Percentiles rank a stretch among this genome's conserved stretches.
phyloP scores from a whole-genome alignment of 2,113 vertebrate genomes.

The Lycaon pictus region DNA sequence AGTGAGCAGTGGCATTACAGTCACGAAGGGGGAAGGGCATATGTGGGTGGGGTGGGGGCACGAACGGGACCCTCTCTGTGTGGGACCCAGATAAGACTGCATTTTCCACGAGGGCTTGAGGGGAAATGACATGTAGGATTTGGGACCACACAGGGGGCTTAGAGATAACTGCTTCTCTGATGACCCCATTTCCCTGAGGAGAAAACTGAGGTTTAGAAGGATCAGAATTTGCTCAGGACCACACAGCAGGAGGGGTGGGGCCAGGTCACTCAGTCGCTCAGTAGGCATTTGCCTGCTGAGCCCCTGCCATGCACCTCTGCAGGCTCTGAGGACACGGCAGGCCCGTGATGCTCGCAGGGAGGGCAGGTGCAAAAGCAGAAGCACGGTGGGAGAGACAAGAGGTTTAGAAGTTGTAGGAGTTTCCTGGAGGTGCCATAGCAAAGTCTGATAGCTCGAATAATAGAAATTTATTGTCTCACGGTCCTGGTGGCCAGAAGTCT shows the following conservation, averaged over 20 bases:
- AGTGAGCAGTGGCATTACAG: neutral
- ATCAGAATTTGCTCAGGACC: neutral
- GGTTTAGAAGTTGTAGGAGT: no score
- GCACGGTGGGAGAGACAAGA: neutral
- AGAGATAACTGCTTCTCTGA: neutral
- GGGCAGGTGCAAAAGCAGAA: neutral
- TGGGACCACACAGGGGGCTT: neutral
- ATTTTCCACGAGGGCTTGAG: neutral
- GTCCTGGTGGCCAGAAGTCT: neutral
- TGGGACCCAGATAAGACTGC: neutral
- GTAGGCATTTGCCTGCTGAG: neutral
- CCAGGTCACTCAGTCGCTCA: neutral
- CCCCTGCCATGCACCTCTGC: neutral
- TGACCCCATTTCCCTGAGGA: neutral
- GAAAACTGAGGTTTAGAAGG: neutral
- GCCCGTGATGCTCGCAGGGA: fast-evolving
- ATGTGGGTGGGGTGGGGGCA: neutral
- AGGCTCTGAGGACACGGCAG: neutral
- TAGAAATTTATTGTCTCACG: fast-evolving
- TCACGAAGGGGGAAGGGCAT: neutral
- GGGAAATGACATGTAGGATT: neutral
- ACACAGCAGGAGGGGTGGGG: no score
- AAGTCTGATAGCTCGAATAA: no score
- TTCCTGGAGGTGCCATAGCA: neutral
- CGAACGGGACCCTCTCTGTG: neutral